Evolutionary conservation across 1,140 invertebrate species (phyloP), one percentile per base, ranked within the genome.

Genomic region (Conopomorpha cramerella): DNA sequence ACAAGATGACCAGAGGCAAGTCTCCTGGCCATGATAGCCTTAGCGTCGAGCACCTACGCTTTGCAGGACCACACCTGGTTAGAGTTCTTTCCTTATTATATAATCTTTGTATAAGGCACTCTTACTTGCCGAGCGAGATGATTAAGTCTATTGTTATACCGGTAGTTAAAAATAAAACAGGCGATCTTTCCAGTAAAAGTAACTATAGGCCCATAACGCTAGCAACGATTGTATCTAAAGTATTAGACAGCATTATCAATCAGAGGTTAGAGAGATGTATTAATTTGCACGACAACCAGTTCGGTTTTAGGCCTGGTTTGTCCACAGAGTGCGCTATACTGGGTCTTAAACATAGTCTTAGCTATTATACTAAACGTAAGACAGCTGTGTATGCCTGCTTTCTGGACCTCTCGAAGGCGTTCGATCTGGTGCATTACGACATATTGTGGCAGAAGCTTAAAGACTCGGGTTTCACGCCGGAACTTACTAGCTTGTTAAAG

Each of bases 91-190:
- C 6, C 4, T n/a, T 29, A 12, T 29, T 29, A 3, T 6, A n/a
- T 6, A 29, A 8, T 11, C 13, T 29, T 11, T 29, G 27, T 29
- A 12, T 29, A 29, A 29, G 27, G n/a, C 27, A 29, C n/a, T 8
- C 4, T 4, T 29, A 29, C n/a, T 3, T 29, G n/a, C 27, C 27
- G 3, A 12, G 11, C 4, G 11, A 12, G 8, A 3, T 29, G n/a
- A 29, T 29, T 8, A 29, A 29, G 13, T n/a, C 27, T 29, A 12
- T 29, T 29, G 11, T 29, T 29, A 12, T 29, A 3, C 27, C 27
- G 4, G 27, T 29, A 29, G 11, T 29, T 29, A 29, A 29, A 29
- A 29, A 29, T 29, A 29, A 29, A 12, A 29, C 6, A n/a, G 27
- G 27, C 8, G 27, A 29, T 29, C n/a, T 29, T 4, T 6, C 4